Evolutionary conservation across 1,140 invertebrate genomes (phyloP).

Genomic region (Caerostris extrusa): DNA sequence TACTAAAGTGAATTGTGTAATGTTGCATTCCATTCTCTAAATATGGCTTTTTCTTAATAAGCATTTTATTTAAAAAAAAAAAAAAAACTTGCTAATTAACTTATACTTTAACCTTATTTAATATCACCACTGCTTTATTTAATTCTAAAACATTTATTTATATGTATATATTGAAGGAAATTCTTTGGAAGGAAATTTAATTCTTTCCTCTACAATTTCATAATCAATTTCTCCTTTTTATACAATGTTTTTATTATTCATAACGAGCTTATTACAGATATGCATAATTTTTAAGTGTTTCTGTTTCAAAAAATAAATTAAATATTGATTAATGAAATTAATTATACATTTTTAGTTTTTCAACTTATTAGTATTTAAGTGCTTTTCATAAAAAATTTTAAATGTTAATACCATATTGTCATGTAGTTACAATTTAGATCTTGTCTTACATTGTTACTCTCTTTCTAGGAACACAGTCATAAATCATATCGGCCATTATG

Average conservation of each 20-base stretch:
- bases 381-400: not conserved
- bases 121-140: too few relatives aligned
- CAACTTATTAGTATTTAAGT: not conserved
- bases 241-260: too few relatives aligned
- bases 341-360: not conserved
- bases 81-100: too few relatives aligned
- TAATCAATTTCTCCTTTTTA: too few relatives aligned
- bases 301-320: not conserved
- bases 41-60: not conserved
- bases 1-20: not conserved
- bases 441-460: not conserved
- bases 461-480: slow-evolving; percentile 93
- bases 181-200: too few relatives aligned
- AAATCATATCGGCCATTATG: slow-evolving; percentile 96
- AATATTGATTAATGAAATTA: not conserved
- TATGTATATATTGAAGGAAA: too few relatives aligned
- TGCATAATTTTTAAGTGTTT: not conserved
- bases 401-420: not conserved
- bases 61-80: too few relatives aligned
- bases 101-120: too few relatives aligned
- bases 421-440: too few relatives aligned
- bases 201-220: too few relatives aligned
- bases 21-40: not conserved
- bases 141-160: too few relatives aligned
- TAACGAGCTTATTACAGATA: not conserved